Conservation (phyloP, 2,888 invertebrate species). For the Hydropsyche betteni region DNA sequence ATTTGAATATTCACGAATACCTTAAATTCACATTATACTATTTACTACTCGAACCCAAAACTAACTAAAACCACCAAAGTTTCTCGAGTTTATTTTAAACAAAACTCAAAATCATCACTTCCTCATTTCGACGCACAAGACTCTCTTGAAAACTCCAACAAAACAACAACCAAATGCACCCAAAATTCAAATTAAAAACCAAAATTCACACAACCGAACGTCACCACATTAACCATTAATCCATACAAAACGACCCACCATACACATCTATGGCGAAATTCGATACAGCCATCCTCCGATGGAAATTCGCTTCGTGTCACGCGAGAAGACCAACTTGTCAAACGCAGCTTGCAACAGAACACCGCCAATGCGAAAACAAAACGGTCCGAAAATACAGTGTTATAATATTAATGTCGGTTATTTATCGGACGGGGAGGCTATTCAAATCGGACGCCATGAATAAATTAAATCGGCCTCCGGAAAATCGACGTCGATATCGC, state of each 20-base stretch:
- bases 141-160: too few species aligned
- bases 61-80: too few species aligned
- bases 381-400: neutral
- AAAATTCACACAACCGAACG: too few species aligned
- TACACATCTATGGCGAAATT: constrained; percentile 4
- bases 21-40: too few species aligned
- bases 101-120: neutral
- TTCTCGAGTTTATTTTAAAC: constrained; percentile 19
- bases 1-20: too few species aligned
- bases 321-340: constrained; percentile 23
- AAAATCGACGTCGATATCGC: neutral
- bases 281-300: neutral
- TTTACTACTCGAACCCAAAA: too few species aligned
- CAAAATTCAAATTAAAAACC: too few species aligned
- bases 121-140: too few species aligned
- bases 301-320: neutral
- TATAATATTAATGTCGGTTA: neutral
- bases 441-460: constrained; percentile 5
- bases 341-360: constrained; percentile 11
- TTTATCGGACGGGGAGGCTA: neutral
- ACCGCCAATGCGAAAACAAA: neutral
- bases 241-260: too few species aligned
- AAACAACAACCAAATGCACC: too few species aligned
- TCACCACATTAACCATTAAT: too few species aligned
- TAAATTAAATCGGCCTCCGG: constrained; percentile 8